phyloP scores from a whole-genome alignment of 2,888 invertebrate genomes.

The Trichacis sp. region DNA sequence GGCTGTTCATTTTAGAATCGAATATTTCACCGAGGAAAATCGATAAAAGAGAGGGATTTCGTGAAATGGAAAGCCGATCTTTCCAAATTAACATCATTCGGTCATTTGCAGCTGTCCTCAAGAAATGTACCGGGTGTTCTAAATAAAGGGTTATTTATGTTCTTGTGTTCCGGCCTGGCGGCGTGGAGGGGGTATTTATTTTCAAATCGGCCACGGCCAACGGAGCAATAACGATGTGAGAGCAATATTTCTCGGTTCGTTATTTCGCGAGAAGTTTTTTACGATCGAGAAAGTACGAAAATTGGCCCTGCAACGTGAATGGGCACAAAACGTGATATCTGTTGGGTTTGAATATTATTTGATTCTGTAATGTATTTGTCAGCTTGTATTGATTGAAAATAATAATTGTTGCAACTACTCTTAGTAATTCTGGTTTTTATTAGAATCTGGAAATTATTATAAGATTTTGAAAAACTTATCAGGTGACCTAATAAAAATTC shows the following conservation, averaged over 20 bases:
- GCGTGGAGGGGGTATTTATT: conserved; percentile 57
- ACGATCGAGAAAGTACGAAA: too few relatives aligned
- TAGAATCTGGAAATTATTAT: too few relatives aligned
- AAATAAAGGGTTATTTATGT: conserved; percentile 60
- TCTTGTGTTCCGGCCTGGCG: conserved; percentile 44
- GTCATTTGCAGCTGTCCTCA: conserved; percentile 48
- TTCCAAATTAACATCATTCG: conserved; percentile 54
- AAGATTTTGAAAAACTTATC: too few relatives aligned
- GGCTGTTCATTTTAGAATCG: background rate
- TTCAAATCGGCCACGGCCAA: conserved; percentile 67
- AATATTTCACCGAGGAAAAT: background rate
- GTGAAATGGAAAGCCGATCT: conserved; percentile 53
- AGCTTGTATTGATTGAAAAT: too few relatives aligned
- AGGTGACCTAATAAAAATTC: too few relatives aligned
- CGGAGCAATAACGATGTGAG: conserved; percentile 33
- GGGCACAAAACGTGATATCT: too few relatives aligned
- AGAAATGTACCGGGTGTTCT: conserved; percentile 53
- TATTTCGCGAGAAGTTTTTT: background rate
- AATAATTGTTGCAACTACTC: too few relatives aligned
- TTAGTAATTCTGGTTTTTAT: too few relatives aligned
- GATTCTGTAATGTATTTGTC: too few relatives aligned
- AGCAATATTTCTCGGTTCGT: conserved; percentile 17
- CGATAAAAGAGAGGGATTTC: background rate
- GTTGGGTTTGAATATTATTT: too few relatives aligned
- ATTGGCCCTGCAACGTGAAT: too few relatives aligned